Conservation (phyloP, 1,140 invertebrate species). For the Anoplolepis gracilipes region DNA sequence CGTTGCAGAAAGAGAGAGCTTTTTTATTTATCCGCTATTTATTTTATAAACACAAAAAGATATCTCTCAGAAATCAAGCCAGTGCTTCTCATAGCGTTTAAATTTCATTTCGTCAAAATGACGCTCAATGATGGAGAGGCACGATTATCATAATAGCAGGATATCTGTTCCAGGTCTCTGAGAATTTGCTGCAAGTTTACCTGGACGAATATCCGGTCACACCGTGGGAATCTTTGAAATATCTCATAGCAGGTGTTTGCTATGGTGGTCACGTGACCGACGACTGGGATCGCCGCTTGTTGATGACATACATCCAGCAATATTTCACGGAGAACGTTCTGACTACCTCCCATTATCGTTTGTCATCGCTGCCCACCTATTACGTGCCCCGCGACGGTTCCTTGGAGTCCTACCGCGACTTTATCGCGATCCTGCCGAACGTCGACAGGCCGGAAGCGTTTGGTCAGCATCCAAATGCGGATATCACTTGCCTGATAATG, state of each 20-base stretch:
- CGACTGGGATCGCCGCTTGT: constrained; percentile 95
- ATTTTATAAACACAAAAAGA: constrained; percentile 5
- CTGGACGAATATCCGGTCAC: constrained; percentile 94
- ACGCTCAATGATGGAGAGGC: constrained; percentile 23
- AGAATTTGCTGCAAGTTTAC: constrained; percentile 92
- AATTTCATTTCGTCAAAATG: constrained; percentile 24
- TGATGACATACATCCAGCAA: constrained; percentile 93
- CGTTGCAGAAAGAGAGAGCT: constrained; percentile 17
- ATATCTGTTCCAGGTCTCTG: constrained; percentile 88
- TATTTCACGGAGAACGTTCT: constrained; percentile 91
- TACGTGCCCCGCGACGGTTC: constrained; percentile 94
- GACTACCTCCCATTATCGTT: constrained; percentile 89
- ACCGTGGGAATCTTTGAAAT: constrained; percentile 96
- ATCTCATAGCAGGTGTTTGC: constrained; percentile 96
- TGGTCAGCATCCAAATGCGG: constrained; percentile 96
- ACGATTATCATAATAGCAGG: neutral
- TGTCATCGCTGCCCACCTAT: constrained; percentile 90
- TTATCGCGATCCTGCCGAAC: constrained; percentile 90
- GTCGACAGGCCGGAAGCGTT: constrained; percentile 94
- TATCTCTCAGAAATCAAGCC: neutral
- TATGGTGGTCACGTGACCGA: constrained; percentile 98
- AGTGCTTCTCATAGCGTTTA: neutral
- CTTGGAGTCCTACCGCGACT: constrained; percentile 92
- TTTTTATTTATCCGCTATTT: constrained; percentile 39
- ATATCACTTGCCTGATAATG: constrained; percentile 94